Evolutionary conservation across 2,888 invertebrate species (phyloP), one percentile per base, ranked within the genome.

Genomic region (Andrena marginata): DNA sequence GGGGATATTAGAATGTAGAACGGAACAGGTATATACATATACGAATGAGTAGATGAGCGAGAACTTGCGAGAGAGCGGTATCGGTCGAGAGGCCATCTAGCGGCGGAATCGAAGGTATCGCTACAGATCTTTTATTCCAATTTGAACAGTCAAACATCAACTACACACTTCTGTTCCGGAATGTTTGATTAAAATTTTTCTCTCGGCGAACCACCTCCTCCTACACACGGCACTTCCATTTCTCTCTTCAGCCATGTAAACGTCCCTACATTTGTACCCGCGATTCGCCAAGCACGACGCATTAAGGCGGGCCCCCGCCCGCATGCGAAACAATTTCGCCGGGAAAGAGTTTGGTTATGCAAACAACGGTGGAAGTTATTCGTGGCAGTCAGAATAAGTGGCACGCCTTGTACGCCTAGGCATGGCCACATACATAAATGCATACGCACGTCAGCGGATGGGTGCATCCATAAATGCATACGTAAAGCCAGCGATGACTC

Each of bases 391-490:
- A 72, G 81, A 82, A 69, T 82, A 82, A 82, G 82, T 82, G 82
- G 82, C 63, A 56, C 70, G 65, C 76, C 82, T 72, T 77, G 63
- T 64, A 70, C 65, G 56, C 29, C n/a, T 49, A 69, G 72, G 72
- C 70, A 56, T 10, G 23, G 54, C 48, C 51, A 26, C 73, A 82
- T 82, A 83, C 83, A 82, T 83, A 83, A 82, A 83, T 83, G 82
- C 78, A 82, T 84, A 80, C 74, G 84, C 73, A 33, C 79, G 78
- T 79, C 72, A 64, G 67, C 51, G 78, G 64, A 71, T 78, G 79
- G 68, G 33, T 63, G 84, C 71, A 77, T 82, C 82, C 75, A 82
- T 82, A 82, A 82, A 82, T 82, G 76, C 71, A 82, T 82, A 60
- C 56, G 23, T 63, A 71, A 82, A 76, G 68, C 59, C 10, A 26